Percentiles rank a stretch among this genome's conserved stretches.
Conservation (phyloP, 2,797 vertebrate species). For the Cottoperca gobio region DNA sequence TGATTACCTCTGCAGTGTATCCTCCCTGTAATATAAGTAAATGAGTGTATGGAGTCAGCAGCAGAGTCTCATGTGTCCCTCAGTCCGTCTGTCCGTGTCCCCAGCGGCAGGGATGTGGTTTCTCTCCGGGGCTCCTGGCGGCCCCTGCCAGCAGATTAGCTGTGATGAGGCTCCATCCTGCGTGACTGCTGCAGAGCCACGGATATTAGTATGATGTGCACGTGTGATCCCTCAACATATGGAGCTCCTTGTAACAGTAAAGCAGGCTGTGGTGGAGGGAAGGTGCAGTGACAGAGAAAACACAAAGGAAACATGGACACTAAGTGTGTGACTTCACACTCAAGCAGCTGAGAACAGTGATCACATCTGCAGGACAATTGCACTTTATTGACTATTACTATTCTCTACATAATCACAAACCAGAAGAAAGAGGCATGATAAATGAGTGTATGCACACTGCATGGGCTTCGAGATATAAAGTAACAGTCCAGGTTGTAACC, state of each 20-base stretch:
- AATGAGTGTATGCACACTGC: no score
- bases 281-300: conserved; percentile 9
- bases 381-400: neutral
- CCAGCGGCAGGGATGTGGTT: conserved; percentile 20
- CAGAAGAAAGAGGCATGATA: no score
- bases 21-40: neutral
- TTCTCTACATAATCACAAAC: no score
- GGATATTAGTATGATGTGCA: conserved; percentile 84
- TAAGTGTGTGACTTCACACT: neutral
- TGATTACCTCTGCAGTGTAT: neutral
- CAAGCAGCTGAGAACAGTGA: neutral
- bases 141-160: conserved; percentile 56
- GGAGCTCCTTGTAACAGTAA: conserved; percentile 46
- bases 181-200: conserved; percentile 88
- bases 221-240: conserved; percentile 57
- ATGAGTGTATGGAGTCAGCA: neutral
- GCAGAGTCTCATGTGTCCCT: neutral
- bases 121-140: conserved; percentile 35
- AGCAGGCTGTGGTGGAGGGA: neutral
- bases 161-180: conserved; percentile 71
- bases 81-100: neutral
- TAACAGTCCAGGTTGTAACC: no score
- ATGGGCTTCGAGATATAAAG: no score
- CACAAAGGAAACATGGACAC: conserved; percentile 7
- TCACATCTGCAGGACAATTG: no score